Conservation (phyloP, 2,113 vertebrate genomes). For the Podiceps cristatus region DNA sequence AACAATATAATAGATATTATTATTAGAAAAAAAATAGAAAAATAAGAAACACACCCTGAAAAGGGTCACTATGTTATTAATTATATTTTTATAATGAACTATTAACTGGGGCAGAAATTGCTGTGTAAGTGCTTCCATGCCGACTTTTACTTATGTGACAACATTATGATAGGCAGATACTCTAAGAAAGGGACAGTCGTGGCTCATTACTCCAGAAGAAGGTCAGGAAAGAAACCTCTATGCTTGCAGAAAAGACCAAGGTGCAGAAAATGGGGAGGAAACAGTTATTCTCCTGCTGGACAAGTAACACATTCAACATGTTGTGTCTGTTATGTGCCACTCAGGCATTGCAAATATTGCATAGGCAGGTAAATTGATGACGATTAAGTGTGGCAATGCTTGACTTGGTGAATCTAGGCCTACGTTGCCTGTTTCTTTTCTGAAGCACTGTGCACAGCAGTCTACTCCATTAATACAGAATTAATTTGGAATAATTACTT, state of each 20-base stretch:
- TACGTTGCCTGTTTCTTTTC: background rate
- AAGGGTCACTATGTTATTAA: background rate
- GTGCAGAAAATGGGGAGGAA: background rate
- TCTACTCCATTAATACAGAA: conserved; percentile 42
- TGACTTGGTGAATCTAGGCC: background rate
- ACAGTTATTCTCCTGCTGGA: background rate
- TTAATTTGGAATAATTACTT: conserved; percentile 62
- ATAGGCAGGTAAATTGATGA: background rate
- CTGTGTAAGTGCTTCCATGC: rapidly evolving
- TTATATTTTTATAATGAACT: background rate
- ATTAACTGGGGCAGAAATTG: background rate
- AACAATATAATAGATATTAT: background rate
- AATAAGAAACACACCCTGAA: background rate
- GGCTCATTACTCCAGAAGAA: background rate
- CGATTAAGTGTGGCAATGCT: rapidly evolving
- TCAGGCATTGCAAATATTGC: background rate
- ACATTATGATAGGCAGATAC: background rate
- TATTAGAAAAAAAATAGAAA: background rate
- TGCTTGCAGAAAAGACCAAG: rapidly evolving
- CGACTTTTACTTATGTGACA: background rate
- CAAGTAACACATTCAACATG: rapidly evolving
- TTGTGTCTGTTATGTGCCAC: background rate
- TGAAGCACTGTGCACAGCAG: background rate
- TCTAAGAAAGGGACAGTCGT: background rate
- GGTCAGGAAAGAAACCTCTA: background rate